These are phyloP conservation scores for Malthinus seriepunctatus DNA, from an alignment of 2,888 invertebrate genomes.

Conservation along the genomic window DNA sequence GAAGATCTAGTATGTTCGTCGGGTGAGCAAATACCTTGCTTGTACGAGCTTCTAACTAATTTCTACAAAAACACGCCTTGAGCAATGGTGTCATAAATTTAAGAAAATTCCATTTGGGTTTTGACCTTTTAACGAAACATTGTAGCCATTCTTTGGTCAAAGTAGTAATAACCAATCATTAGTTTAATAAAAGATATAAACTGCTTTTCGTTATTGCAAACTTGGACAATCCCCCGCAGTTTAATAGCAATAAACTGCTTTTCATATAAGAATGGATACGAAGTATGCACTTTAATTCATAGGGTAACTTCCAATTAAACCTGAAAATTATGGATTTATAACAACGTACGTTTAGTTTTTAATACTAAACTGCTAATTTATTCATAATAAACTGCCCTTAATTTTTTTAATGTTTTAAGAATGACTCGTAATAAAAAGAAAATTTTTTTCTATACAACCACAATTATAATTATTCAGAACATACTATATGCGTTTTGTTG, in stretches of 20 bases:
- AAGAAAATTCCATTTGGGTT: conserved; percentile 13
- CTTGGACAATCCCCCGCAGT: conserved; percentile 22
- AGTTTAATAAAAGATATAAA: conserved; percentile 33
- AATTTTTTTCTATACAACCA: too few relatives aligned
- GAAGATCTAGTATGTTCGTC: too few relatives aligned
- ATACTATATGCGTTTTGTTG: too few relatives aligned
- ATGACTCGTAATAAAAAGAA: too few relatives aligned
- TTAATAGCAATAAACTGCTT: conserved; percentile 23
- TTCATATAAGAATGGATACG: conserved; percentile 18
- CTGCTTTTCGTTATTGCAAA: conserved; percentile 27
- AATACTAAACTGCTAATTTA: too few relatives aligned
- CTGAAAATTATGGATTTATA: not conserved
- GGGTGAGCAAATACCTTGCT: too few relatives aligned
- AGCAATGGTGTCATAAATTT: conserved; percentile 19
- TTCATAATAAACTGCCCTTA: too few relatives aligned
- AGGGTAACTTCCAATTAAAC: conserved; percentile 15
- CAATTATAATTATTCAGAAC: too few relatives aligned
- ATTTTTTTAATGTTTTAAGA: too few relatives aligned
- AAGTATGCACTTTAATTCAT: conserved; percentile 13
- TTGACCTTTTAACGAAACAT: conserved; percentile 14
- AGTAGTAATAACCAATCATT: conserved; percentile 32
- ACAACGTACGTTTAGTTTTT: too few relatives aligned
- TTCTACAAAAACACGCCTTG: too few relatives aligned
- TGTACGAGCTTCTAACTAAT: too few relatives aligned
- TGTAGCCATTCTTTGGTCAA: conserved; percentile 13